These are phyloP conservation scores for Liposcelis brunnea DNA, from an alignment of 2,888 invertebrate species.

Conservation along the genomic window DNA sequence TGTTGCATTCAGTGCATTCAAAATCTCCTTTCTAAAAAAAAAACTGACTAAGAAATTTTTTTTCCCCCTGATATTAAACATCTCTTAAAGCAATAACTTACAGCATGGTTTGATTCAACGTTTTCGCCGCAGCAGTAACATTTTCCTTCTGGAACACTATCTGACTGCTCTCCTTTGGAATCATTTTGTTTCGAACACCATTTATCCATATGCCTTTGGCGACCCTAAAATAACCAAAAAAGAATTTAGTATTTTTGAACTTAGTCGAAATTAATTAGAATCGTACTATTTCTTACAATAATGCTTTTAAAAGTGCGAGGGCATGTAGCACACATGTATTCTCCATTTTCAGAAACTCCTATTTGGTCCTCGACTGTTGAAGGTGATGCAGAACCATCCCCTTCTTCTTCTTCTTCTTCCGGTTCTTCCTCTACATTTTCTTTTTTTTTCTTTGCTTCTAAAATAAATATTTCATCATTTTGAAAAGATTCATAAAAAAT, in stretches of 20 bases:
- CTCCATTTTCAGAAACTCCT: conserved; percentile 11
- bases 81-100: no score
- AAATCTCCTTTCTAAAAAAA: conserved; percentile 31
- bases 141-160: conserved; percentile 21
- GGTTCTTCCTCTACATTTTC: no score
- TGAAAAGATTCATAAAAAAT: no score
- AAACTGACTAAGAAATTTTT: no score
- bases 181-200: conserved; percentile 19
- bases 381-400: no score
- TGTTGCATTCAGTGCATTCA: conserved; percentile 43
- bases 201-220: conserved; percentile 12
- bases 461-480: no score
- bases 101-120: conserved; percentile 34
- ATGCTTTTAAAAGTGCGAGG: conserved; percentile 17
- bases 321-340: conserved; percentile 16
- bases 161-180: conserved; percentile 24
- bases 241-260: not conserved
- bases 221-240: conserved; percentile 12
- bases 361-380: not conserved
- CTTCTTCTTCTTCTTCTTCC: no score
- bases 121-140: conserved; percentile 42
- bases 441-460: no score
- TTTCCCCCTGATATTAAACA: no score
- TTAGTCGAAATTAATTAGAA: not conserved
- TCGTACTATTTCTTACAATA: conserved; percentile 15